phyloP scores from a whole-genome alignment of 2,888 invertebrate species.

The Artemia sinica region DNA sequence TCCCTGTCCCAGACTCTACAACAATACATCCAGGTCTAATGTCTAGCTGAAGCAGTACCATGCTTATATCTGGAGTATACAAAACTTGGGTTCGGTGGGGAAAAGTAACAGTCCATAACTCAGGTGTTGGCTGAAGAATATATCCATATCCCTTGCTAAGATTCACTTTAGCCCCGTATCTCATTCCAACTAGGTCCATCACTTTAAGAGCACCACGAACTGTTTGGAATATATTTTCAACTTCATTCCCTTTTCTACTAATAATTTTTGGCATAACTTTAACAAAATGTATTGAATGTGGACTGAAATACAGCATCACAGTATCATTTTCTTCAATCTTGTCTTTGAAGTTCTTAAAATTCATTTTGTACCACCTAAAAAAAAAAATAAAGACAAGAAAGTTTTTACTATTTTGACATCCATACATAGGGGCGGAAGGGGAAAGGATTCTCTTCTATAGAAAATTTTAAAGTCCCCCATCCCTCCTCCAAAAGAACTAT shows the following conservation, averaged over 20 bases:
- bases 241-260: constrained; percentile 55
- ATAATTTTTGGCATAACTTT: constrained; percentile 53
- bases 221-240: constrained; percentile 76
- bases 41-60: constrained; percentile 76
- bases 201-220: constrained; percentile 82
- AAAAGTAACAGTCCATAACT: constrained; percentile 82
- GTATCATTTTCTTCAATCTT: constrained; percentile 73
- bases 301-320: constrained; percentile 71
- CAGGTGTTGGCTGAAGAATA: constrained; percentile 79
- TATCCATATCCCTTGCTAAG: constrained; percentile 76
- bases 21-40: constrained; percentile 70
- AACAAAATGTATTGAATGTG: constrained; percentile 60
- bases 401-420: too few relatives aligned
- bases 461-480: too few relatives aligned
- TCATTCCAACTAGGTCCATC: constrained; percentile 58
- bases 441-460: too few relatives aligned
- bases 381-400: background rate
- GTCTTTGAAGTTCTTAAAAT: constrained; percentile 50
- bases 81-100: constrained; percentile 96
- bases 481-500: too few relatives aligned
- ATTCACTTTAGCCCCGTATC: constrained; percentile 63
- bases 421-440: too few relatives aligned
- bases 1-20: constrained; percentile 87
- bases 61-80: constrained; percentile 87
- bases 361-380: constrained; percentile 20